phyloP scores from a whole-genome alignment of 2,888 invertebrate genomes.

The Exephanes ischioxanthus region DNA sequence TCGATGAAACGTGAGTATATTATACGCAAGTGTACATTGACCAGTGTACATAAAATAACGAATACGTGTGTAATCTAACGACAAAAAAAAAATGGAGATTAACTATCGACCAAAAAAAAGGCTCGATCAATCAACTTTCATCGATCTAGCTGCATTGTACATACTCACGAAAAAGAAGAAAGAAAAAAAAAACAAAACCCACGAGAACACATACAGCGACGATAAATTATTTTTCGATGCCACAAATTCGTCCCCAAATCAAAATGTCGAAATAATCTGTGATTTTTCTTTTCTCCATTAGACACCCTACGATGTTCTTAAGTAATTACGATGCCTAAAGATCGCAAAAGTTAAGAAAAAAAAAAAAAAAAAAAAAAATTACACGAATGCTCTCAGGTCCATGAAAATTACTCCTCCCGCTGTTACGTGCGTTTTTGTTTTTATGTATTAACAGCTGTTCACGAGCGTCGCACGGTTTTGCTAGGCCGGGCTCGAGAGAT shows the following conservation, averaged over 20 bases:
- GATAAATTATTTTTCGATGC: conserved; percentile 58
- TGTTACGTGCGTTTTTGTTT: conserved; percentile 17
- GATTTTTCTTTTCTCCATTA: conserved; percentile 55
- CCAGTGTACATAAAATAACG: conserved; percentile 59
- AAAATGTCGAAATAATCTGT: conserved; percentile 49
- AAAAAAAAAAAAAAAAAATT: conserved; percentile 8
- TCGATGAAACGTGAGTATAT: conserved; percentile 53
- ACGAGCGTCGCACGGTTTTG: conserved; percentile 37
- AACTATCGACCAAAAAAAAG: conserved; percentile 28
- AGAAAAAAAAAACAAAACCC: not conserved
- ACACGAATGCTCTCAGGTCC: conserved; percentile 5
- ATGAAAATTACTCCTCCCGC: not conserved
- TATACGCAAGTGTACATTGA: conserved; percentile 60
- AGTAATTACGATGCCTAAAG: conserved; percentile 31
- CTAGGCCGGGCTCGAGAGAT: not conserved
- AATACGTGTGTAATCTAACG: conserved; percentile 41
- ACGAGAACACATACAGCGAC: conserved; percentile 30
- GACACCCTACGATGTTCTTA: conserved; percentile 39
- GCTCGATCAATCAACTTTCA: conserved; percentile 32
- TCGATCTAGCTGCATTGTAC: conserved; percentile 54
- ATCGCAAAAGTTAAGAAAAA: not conserved
- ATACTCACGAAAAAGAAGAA: conserved; percentile 44
- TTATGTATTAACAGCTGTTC: conserved; percentile 44
- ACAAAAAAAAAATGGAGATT: conserved; percentile 32
- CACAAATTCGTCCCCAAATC: conserved; percentile 25